Evolutionary conservation across 1,140 invertebrate species (phyloP).

Genomic region (Drosophila sucinea): DNA sequence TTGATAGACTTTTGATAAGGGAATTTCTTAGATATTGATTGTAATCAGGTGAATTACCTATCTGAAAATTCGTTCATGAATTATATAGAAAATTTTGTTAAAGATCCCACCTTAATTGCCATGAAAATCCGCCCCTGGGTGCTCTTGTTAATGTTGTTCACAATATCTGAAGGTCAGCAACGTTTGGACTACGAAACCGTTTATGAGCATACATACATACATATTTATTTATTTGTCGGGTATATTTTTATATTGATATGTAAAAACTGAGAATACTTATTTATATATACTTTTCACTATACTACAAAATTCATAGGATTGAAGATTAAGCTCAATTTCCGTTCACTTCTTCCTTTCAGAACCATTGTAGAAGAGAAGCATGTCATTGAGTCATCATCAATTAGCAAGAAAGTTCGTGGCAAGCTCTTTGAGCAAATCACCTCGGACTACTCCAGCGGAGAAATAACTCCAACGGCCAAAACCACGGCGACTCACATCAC

Average conservation of each 20-base stretch:
- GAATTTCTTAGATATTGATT: background rate
- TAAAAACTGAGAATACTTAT: slow-evolving; percentile 14
- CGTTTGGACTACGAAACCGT: slow-evolving; percentile 28
- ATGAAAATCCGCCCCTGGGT: background rate
- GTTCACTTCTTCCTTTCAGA: slow-evolving; percentile 46
- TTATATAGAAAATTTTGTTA: no score
- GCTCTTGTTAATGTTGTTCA: slow-evolving; percentile 14
- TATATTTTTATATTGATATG: slow-evolving; percentile 68
- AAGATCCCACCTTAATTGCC: background rate
- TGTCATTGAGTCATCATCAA: slow-evolving; percentile 47
- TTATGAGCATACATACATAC: slow-evolving; percentile 47
- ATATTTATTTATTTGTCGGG: slow-evolving; percentile 8
- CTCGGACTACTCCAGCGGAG: slow-evolving; percentile 64
- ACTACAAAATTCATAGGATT: background rate
- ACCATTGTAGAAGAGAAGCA: slow-evolving; percentile 74
- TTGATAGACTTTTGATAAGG: slow-evolving; percentile 37
- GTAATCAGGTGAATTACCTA: background rate
- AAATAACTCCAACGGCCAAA: slow-evolving; percentile 45
- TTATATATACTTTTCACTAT: background rate
- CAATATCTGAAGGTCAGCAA: slow-evolving; percentile 49
- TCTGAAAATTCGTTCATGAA: no score
- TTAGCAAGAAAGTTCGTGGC: slow-evolving; percentile 40
- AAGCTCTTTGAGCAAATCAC: slow-evolving; percentile 52
- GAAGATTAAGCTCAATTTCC: slow-evolving; percentile 30
- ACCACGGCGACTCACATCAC: slow-evolving; percentile 40